phyloP scores from a whole-genome alignment of 1,140 invertebrate genomes.

The Drosophila sturtevanti region DNA sequence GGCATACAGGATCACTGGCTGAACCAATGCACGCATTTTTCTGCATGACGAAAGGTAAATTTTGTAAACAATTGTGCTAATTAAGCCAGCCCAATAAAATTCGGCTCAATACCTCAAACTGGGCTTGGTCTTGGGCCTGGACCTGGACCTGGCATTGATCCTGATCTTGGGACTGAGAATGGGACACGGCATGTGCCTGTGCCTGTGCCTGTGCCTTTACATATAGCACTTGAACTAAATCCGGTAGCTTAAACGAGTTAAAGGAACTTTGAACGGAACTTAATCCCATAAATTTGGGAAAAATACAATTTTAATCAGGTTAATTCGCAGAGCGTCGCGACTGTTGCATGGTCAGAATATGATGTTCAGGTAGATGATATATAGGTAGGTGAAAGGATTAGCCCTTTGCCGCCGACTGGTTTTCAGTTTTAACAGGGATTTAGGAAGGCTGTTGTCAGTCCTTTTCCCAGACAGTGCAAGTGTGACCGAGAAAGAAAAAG shows the following conservation, averaged over 20 bases:
- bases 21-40: neutral
- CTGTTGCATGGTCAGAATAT: constrained; percentile 56
- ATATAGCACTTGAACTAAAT: constrained; percentile 76
- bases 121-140: constrained; percentile 13
- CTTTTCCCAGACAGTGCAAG: constrained; percentile 41
- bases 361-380: constrained; percentile 6
- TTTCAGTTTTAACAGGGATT: constrained; percentile 39
- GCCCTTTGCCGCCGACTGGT: constrained; percentile 20
- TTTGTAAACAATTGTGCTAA: constrained; percentile 82
- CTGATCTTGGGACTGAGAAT: neutral
- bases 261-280: constrained; percentile 82
- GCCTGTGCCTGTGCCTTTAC: constrained; percentile 10
- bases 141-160: constrained; percentile 3
- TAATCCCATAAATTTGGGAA: constrained; percentile 82
- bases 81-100: constrained; percentile 81
- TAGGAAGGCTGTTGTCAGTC: constrained; percentile 36
- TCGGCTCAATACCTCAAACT: constrained; percentile 49
- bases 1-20: neutral
- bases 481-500: neutral
- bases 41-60: constrained; percentile 80
- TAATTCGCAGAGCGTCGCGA: constrained; percentile 72
- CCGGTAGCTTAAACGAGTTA: constrained; percentile 82
- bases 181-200: neutral
- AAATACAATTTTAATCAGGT: constrained; percentile 82
- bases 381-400: constrained; percentile 62